These are phyloP conservation scores for Danio kyathit DNA, from an alignment of 2,797 vertebrate species.

Conservation along the genomic window DNA sequence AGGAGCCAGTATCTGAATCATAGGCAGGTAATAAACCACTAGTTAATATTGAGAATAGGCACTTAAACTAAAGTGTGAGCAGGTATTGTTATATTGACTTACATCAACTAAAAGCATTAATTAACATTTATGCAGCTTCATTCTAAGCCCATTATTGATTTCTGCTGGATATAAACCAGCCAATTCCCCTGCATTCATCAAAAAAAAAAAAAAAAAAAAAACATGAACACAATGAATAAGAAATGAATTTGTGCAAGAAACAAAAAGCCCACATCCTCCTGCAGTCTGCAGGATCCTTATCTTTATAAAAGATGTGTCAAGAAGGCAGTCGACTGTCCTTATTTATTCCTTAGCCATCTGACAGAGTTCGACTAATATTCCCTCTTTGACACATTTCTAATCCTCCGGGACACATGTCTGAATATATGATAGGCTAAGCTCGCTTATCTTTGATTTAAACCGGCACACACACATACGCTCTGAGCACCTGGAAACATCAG, in stretches of 20 bases:
- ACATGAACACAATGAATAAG: background rate
- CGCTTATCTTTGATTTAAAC: conserved; percentile 24
- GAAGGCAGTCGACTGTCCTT: background rate
- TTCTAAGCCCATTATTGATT: background rate
- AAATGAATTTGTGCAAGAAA: background rate
- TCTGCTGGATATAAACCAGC: background rate
- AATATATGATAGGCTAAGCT: conserved; percentile 26
- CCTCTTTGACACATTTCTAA: conserved; percentile 50
- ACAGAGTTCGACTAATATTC: conserved; percentile 60
- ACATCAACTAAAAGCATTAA: no score
- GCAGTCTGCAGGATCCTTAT: background rate
- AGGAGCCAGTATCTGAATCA: no score
- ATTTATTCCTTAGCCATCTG: conserved; percentile 22
- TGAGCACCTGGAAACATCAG: background rate
- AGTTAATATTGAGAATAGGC: no score
- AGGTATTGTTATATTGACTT: no score
- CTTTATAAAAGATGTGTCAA: background rate
- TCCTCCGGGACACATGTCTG: conserved; percentile 34
- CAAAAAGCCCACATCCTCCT: background rate
- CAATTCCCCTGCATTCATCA: background rate
- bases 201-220: background rate
- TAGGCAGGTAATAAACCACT: no score
- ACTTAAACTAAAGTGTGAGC: no score
- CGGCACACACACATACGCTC: background rate
- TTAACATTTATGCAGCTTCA: background rate